These are phyloP conservation scores for Acleris laterana DNA, from an alignment of 2,888 invertebrate genomes.

Conservation along the genomic window DNA sequence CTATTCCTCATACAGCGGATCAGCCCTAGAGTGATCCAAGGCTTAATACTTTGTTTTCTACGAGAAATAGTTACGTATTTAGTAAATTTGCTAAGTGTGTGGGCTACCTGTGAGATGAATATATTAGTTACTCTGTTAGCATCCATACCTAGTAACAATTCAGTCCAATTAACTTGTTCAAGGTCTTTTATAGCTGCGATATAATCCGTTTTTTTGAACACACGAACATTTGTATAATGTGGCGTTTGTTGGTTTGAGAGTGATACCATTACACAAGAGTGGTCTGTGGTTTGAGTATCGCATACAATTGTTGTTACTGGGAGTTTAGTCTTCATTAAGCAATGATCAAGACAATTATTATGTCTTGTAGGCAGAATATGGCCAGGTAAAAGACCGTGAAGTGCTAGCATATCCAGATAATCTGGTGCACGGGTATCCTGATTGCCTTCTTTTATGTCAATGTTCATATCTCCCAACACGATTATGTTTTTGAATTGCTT, in stretches of 20 bases:
- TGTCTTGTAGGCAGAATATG: conserved; percentile 4
- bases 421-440: conserved; percentile 1
- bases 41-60: conserved; percentile 6
- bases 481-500: conserved; percentile 7
- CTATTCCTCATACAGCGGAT: conserved; percentile 14
- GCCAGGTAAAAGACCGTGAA: conserved; percentile 1
- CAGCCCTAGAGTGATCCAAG: conserved; percentile 1
- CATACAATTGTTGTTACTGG: conserved; percentile 3
- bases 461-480: not conserved
- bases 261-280: conserved; percentile 14
- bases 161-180: not conserved
- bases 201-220: conserved; percentile 10
- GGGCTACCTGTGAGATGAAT: no score
- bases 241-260: not conserved
- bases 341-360: conserved; percentile 4
- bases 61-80: no score
- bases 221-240: not conserved
- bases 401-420: conserved; percentile 10
- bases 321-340: no score
- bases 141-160: not conserved
- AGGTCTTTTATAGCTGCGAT: conserved; percentile 1
- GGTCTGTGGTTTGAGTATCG: not conserved
- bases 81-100: no score
- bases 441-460: not conserved
- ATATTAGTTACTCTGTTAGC: not conserved